These are phyloP conservation scores for Microctenopoma steveboyesi DNA, from an alignment of 2,797 vertebrate species.

Conservation along the genomic window DNA sequence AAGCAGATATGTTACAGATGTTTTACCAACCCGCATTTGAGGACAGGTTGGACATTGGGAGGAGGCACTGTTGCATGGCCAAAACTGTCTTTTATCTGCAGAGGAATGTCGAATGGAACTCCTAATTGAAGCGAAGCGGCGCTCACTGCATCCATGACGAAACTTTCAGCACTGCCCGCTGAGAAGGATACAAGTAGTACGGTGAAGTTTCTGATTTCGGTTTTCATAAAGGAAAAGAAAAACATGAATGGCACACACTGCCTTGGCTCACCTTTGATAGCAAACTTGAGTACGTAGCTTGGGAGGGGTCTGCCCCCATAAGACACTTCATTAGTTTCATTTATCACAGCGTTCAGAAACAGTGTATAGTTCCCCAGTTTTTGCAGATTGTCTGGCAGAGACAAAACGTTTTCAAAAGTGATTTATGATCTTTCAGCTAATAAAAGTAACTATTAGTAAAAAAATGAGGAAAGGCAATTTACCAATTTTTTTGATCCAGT, in stretches of 20 bases:
- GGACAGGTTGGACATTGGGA: constrained; percentile 76
- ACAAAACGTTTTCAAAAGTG: neutral
- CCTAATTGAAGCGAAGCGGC: constrained; percentile 81
- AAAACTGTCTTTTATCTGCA: constrained; percentile 87
- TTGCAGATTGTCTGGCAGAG: constrained; percentile 82
- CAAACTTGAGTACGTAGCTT: constrained; percentile 84
- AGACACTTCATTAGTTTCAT: constrained; percentile 79
- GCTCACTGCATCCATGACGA: constrained; percentile 78
- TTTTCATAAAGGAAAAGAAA: neutral
- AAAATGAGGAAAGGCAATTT: constrained; percentile 31
- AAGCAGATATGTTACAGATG: neutral
- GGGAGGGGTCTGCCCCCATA: constrained; percentile 86
- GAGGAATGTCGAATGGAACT: constrained; percentile 86
- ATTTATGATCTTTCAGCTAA: neutral
- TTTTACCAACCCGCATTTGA: constrained; percentile 87
- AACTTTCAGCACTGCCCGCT: constrained; percentile 88
- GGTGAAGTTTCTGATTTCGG: neutral
- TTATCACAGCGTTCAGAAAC: constrained; percentile 84
- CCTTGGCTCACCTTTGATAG: constrained; percentile 85
- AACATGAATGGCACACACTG: neutral
- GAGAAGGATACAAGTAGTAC: constrained; percentile 4
- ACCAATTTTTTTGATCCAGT: constrained; percentile 94
- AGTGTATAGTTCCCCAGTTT: constrained; percentile 88
- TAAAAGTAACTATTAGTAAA: neutral
- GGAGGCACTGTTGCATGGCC: constrained; percentile 80